Evolutionary conservation across 2,113 vertebrate genomes (phyloP).

Genomic region (Calidris pugnax): DNA sequence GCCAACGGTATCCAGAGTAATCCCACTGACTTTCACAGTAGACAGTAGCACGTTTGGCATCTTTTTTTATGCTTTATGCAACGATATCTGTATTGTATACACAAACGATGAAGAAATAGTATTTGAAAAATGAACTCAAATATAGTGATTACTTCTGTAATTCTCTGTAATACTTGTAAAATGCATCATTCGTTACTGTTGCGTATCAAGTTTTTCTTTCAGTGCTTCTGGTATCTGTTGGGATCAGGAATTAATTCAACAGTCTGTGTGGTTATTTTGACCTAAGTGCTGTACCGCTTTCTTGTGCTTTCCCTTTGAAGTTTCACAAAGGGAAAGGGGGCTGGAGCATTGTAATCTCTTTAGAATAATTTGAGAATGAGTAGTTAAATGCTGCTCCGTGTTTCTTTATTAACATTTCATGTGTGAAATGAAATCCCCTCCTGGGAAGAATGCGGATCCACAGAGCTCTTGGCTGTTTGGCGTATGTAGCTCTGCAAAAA

Average conservation of each 20-base stretch:
- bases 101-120: not conserved
- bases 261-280: not conserved
- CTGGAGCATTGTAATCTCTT: not conserved
- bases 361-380: not conserved
- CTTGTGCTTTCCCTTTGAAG: not conserved
- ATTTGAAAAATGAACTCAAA: not conserved
- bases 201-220: not conserved
- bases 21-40: not conserved
- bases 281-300: not conserved
- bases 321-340: not conserved
- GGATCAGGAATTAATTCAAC: not conserved
- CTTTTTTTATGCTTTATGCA: not conserved
- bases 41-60: not conserved
- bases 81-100: fast-evolving
- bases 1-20: not conserved
- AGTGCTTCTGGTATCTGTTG: not conserved
- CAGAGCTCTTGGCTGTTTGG: not conserved
- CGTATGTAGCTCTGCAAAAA: not conserved
- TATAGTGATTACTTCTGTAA: not conserved
- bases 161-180: not conserved
- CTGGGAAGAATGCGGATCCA: not conserved
- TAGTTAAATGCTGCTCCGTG: not conserved
- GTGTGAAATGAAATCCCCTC: not conserved
- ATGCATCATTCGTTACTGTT: not conserved
- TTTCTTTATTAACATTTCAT: not conserved